phyloP scores from a whole-genome alignment of 2,113 vertebrate species.

The Bufo bufo region DNA sequence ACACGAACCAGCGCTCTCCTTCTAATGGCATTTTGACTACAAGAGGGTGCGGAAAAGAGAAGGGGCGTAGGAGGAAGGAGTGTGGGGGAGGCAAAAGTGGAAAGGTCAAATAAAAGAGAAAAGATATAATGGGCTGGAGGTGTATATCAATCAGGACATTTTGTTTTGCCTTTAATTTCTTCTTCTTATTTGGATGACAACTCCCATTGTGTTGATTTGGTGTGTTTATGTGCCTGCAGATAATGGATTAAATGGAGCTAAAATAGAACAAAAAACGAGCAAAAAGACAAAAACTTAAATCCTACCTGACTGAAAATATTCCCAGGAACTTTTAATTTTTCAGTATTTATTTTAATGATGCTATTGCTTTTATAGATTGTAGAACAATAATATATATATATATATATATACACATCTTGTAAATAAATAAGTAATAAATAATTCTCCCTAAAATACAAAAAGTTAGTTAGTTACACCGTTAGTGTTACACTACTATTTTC shows the following conservation, averaged over 20 bases:
- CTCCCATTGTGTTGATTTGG: background rate
- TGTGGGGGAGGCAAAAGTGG: too few relatives aligned
- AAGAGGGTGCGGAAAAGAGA: background rate
- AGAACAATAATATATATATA: too few relatives aligned
- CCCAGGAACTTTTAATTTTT: too few relatives aligned
- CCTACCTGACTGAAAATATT: too few relatives aligned
- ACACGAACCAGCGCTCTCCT: background rate
- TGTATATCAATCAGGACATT: background rate
- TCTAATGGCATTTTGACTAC: conserved; percentile 1
- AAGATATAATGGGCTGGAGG: background rate
- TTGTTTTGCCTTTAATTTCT: background rate
- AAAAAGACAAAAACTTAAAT: background rate
- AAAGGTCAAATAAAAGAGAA: background rate
- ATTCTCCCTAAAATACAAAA: too few relatives aligned
- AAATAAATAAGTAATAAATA: too few relatives aligned
- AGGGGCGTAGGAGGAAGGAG: background rate
- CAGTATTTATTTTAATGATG: too few relatives aligned
- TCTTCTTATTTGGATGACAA: background rate
- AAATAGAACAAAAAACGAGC: background rate
- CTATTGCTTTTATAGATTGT: too few relatives aligned
- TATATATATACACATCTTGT: too few relatives aligned
- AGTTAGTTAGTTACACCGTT: too few relatives aligned
- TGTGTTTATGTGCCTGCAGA: background rate
- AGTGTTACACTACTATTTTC: too few relatives aligned
- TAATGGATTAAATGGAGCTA: background rate